A percentile compares a stretch with the other conserved stretches of the same genome.
Evolutionary conservation across 2,888 invertebrate genomes (phyloP).

Genomic region (Nowickia ferox): DNA sequence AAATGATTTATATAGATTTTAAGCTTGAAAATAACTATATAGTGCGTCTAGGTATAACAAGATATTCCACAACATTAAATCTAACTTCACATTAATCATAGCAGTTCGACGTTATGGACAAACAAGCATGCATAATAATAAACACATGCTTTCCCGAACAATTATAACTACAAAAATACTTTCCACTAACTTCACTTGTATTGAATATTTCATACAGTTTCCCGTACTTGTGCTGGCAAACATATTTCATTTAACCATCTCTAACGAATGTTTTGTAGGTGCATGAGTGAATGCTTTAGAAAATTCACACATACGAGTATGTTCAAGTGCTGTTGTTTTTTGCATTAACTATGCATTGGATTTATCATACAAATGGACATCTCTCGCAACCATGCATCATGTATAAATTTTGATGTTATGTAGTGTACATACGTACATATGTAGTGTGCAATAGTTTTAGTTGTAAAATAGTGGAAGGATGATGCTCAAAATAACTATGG

Average conservation of each 20-base stretch:
- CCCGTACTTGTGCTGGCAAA: neutral
- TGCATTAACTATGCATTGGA: constrained; percentile 46
- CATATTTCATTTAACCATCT: constrained; percentile 3
- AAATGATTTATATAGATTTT: constrained; percentile 10
- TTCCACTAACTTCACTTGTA: neutral
- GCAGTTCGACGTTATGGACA: neutral
- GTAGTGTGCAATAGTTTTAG: neutral
- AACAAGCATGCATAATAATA: neutral
- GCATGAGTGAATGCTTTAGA: constrained; percentile 29
- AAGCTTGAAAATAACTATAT: neutral
- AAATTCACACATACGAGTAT: neutral
- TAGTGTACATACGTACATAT: no score
- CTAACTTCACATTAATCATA: neutral
- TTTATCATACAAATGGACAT: constrained; percentile 51
- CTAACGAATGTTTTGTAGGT: constrained; percentile 6
- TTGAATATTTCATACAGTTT: neutral
- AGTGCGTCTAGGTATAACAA: neutral
- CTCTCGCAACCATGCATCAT: constrained; percentile 39
- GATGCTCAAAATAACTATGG: neutral
- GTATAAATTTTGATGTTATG: neutral
- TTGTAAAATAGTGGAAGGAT: constrained; percentile 12
- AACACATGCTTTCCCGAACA: constrained; percentile 6
- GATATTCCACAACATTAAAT: neutral
- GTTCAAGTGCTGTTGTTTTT: neutral
- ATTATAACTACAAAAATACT: neutral